These are phyloP conservation scores for Troilus luridus DNA, from an alignment of 2,888 invertebrate genomes.

Conservation along the genomic window DNA sequence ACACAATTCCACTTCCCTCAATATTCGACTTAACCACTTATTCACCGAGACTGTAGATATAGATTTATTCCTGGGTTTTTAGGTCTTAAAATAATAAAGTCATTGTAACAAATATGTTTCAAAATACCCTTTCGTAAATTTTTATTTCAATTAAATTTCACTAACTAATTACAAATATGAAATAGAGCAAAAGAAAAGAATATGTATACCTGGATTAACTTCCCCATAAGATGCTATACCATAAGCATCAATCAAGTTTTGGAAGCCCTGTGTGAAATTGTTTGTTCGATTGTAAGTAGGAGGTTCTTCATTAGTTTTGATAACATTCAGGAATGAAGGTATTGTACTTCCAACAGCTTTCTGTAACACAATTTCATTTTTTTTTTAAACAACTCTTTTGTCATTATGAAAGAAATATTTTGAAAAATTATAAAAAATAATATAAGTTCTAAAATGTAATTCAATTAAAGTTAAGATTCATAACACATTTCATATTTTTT, in stretches of 20 bases:
- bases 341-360: constrained; percentile 87
- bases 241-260: constrained; percentile 92
- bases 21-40: too few species aligned
- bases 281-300: constrained; percentile 94
- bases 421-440: neutral
- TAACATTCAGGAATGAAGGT: constrained; percentile 79
- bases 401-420: neutral
- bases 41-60: too few species aligned
- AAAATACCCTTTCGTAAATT: neutral
- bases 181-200: neutral
- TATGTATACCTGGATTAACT: constrained; percentile 82
- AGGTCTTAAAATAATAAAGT: too few species aligned
- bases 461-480: too few species aligned
- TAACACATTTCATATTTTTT: neutral
- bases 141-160: neutral
- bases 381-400: constrained; percentile 69
- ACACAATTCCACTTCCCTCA: too few species aligned
- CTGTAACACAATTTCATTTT: constrained; percentile 68
- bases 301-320: constrained; percentile 80
- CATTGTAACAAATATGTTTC: too few species aligned
- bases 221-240: constrained; percentile 93
- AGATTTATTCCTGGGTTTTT: too few species aligned
- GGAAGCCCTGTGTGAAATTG: constrained; percentile 93
- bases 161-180: neutral
- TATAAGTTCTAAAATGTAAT: too few species aligned